Base-by-base conservation (phyloP, 2,888 invertebrate genomes). In the Eurois occulta region DNA sequence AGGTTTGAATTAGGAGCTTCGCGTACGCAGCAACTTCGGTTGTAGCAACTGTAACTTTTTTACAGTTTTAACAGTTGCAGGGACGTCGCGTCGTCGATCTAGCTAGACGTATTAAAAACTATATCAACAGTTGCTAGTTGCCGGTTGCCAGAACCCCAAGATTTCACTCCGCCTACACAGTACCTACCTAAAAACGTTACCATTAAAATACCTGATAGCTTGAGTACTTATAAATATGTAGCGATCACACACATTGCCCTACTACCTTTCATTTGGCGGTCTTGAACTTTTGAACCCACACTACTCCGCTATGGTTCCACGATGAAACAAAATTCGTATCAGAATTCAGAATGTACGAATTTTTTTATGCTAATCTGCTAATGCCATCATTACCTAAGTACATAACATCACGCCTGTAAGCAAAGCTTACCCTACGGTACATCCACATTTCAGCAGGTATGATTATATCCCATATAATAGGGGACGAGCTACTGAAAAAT, bases 271-370 rank as follows among this genome's bases (percentile, higher is more conserved):
- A 60, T 67, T 28, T 35, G 21, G 18, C 41, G 75, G n/a, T 81
- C 60, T 81, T 81, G 62, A 81, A 65, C 81, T 85, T 38, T 28
- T 80, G 46, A 73, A 70, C 35, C 65, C n/a, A 58, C 52, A 65
- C 80, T 35, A 69, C 48, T 58, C 4, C 28, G 32, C 18, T 43
- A 16, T 21, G 16, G 0, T 67, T 67, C 60, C 32, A n/a, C 38
- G 4, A 64, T 64, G 5, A 41, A 41, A n/a, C 21, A 35, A 55
- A 1, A 10, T 55, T 10, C 58, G 64, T 41, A 66, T 41, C n/a
- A 58, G 16, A 58, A 32, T 43, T 41, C n/a, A 58, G 16, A 58
- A 32, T 43, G 13, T 41, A 43, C 8, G 8, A 32, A 43, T 35
- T 48, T n/a, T 8, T 16, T 64, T 55, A 16, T 58, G 24, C 21